Conservation (phyloP, 1,140 invertebrate species). For the Battus philenor region DNA sequence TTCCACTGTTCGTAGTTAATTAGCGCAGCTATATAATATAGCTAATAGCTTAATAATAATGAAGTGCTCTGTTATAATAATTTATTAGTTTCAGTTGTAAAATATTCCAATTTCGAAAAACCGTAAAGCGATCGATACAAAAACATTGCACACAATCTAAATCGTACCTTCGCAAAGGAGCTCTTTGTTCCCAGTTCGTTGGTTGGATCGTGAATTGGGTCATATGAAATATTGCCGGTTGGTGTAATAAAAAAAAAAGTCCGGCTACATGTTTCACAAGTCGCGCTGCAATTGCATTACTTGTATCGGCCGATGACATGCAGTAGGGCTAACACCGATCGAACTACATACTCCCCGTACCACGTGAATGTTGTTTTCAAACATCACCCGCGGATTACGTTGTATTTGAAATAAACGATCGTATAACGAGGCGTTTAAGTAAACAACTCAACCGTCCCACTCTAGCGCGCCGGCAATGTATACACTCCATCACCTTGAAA, state of each 20-base stretch:
- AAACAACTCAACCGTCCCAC: slow-evolving; percentile 3
- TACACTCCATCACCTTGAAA: too few species aligned
- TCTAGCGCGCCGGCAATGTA: neutral
- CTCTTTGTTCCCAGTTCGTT: too few species aligned
- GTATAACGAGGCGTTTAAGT: slow-evolving; percentile 5
- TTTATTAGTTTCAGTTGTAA: too few species aligned
- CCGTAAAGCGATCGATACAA: too few species aligned
- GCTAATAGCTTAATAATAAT: too few species aligned
- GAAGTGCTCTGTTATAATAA: too few species aligned
- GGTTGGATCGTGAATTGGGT: slow-evolving; percentile 32
- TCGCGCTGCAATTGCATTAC: slow-evolving; percentile 24
- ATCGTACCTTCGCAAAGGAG: too few species aligned
- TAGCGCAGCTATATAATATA: too few species aligned
- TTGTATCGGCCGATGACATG: slow-evolving; percentile 13
- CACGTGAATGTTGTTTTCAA: slow-evolving; percentile 3
- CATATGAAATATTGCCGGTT: slow-evolving; percentile 36
- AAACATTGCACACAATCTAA: too few species aligned
- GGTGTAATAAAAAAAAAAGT: slow-evolving; percentile 23
- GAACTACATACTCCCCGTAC: slow-evolving; percentile 2
- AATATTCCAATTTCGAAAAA: too few species aligned
- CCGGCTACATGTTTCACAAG: slow-evolving; percentile 22
- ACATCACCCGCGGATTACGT: slow-evolving; percentile 3
- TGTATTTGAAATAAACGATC: slow-evolving; percentile 8
- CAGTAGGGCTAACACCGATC: slow-evolving; percentile 17
- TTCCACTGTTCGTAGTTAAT: too few species aligned